Percentiles rank a stretch among this genome's conserved stretches.
Evolutionary conservation across 2,888 invertebrate species (phyloP).

Genomic region (Latrodectus elegans): DNA sequence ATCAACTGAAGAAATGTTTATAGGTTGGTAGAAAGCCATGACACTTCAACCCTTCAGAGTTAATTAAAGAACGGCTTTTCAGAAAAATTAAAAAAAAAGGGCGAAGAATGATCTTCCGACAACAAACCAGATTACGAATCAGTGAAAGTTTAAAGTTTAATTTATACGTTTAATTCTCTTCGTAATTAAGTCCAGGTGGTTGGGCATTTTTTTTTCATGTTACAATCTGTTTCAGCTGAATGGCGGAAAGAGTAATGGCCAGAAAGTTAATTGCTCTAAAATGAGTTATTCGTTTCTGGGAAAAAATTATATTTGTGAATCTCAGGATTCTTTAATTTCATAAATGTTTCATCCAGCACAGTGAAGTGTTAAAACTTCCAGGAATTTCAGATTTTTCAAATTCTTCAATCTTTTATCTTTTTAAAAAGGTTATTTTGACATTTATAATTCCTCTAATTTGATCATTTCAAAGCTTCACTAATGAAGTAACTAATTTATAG

Average conservation of each 20-base stretch:
- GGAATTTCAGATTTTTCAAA: too few species aligned
- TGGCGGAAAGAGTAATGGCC: background rate
- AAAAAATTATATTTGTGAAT: too few species aligned
- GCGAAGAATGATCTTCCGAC: slow-evolving; percentile 6
- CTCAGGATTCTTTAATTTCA: too few species aligned
- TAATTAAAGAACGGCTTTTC: slow-evolving; percentile 16
- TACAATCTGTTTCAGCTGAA: background rate
- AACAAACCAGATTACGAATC: background rate
- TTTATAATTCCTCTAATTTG: too few species aligned
- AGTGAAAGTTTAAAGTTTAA: slow-evolving; percentile 11
- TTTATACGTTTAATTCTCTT: slow-evolving; percentile 17
- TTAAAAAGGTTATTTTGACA: too few species aligned
- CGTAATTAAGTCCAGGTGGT: slow-evolving; percentile 3
- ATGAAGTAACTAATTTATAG: too few species aligned
- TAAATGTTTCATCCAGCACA: too few species aligned
- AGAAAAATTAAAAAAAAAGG: background rate
- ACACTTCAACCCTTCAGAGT: slow-evolving; percentile 24
- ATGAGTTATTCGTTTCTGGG: background rate
- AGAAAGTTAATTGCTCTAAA: background rate
- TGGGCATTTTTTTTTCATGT: background rate
- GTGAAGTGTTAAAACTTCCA: too few species aligned
- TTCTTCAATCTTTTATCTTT: too few species aligned
- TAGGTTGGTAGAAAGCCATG: slow-evolving; percentile 15
- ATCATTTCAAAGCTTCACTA: too few species aligned
- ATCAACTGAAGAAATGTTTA: slow-evolving; percentile 7